Evolutionary conservation across 2,888 invertebrate species (phyloP), one percentile per base, ranked within the genome.

Genomic region (Polymixis flavicincta): DNA sequence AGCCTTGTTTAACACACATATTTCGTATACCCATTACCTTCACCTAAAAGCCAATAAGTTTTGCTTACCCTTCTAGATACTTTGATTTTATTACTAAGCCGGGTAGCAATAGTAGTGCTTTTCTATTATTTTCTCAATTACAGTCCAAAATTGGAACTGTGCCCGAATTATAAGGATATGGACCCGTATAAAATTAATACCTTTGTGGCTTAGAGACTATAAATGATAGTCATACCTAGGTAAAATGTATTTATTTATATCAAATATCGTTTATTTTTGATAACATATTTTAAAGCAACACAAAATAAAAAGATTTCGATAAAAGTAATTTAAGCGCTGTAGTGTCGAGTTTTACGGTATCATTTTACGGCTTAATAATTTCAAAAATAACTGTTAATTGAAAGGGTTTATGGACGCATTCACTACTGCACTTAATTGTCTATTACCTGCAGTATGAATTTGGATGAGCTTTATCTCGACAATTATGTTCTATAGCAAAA

Each of bases 81-180:
- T 28, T 22, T 37, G 6, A 67, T 67, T 63, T 54, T 37, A 61
- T 66, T 37, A 57, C 67, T 28, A 72, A 77, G 54, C 54, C 14
- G 17, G 45, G 42, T 64, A 54, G 48, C 68, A 74, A 68, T 28
- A 68, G 37, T 50, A 25, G 59, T 65, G 37, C 54, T 74, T 74
- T 74, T 68, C 64, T 57, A 78, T 74, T 78, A 68, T 65, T 78
- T 74, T 50, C 48, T 64, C 67, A 65, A 78, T 78, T 65, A 68
- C 48, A 60, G 32, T 54, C 57, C 5, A 13, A 78, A 73, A 73
- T 63, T 78, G 78, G 61, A 63, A 63, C 52, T 28, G 57, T 63
- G 45, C 22, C 71, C 67, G 25, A 45, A 63, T 73, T 28, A 63
- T 78, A 66, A 55, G 66, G 60, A 66, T 57, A 14, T 14, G 14